These are phyloP conservation scores for Tragelaphus eurycerus DNA, from an alignment of 2,797 vertebrate species.

Conservation along the genomic window DNA sequence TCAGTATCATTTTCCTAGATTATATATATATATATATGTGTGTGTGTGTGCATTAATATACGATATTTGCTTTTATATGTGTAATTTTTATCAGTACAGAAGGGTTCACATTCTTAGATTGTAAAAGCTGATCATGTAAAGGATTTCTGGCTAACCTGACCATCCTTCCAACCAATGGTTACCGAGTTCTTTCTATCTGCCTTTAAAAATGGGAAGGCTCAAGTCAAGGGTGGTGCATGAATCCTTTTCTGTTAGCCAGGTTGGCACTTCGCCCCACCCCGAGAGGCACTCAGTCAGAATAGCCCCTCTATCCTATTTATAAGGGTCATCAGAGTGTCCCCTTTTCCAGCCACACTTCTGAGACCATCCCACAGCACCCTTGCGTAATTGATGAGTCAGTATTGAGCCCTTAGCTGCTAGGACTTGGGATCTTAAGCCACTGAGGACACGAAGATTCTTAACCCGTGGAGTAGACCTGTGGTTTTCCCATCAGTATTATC, in stretches of 20 bases:
- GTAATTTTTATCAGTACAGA: neutral
- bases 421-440: neutral
- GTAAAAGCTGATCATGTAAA: neutral
- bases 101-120: neutral
- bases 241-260: neutral
- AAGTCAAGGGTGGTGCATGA: neutral
- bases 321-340: neutral
- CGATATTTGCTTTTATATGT: neutral
- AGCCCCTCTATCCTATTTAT: neutral
- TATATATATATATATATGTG: accelerated
- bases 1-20: neutral
- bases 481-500: neutral
- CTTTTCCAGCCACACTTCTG: neutral
- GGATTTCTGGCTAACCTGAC: neutral
- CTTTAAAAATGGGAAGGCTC: neutral
- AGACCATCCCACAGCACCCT: neutral
- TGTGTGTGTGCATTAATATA: neutral
- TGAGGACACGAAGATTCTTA: neutral
- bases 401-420: neutral
- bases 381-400: neutral
- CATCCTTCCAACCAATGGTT: neutral
- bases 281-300: neutral
- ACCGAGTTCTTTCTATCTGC: neutral
- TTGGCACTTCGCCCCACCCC: neutral
- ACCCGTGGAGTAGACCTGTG: accelerated